Conservation (phyloP, 2,113 vertebrate genomes). For the Myiozetetes cayanensis region DNA sequence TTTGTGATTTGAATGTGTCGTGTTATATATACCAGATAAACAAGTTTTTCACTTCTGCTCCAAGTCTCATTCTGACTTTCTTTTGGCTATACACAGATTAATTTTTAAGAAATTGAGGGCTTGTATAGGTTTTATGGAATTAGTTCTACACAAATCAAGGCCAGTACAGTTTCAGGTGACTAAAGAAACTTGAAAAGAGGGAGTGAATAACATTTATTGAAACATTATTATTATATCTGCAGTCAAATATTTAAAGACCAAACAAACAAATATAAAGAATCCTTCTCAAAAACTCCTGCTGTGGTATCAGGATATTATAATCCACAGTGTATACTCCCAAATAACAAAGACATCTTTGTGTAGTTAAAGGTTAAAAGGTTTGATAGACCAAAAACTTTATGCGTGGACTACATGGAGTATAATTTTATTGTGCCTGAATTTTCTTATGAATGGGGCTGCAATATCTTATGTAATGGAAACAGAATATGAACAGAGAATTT, state of each 20-base stretch:
- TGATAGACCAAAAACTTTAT: background rate
- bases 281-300: background rate
- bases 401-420: background rate
- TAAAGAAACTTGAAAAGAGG: background rate
- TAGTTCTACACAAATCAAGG: background rate
- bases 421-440: background rate
- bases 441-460: background rate
- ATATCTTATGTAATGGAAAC: background rate
- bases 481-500: background rate
- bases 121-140: background rate
- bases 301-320: background rate
- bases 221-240: background rate
- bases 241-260: background rate
- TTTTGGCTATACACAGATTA: background rate
- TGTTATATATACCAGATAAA: background rate
- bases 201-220: background rate
- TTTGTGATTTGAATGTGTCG: background rate
- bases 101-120: background rate
- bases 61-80: background rate
- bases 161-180: background rate
- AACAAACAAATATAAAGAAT: background rate
- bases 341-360: background rate
- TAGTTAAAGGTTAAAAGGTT: background rate
- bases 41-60: background rate
- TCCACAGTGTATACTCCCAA: background rate